phyloP scores from a whole-genome alignment of 1,140 invertebrate species.

The Drosophila parvula region DNA sequence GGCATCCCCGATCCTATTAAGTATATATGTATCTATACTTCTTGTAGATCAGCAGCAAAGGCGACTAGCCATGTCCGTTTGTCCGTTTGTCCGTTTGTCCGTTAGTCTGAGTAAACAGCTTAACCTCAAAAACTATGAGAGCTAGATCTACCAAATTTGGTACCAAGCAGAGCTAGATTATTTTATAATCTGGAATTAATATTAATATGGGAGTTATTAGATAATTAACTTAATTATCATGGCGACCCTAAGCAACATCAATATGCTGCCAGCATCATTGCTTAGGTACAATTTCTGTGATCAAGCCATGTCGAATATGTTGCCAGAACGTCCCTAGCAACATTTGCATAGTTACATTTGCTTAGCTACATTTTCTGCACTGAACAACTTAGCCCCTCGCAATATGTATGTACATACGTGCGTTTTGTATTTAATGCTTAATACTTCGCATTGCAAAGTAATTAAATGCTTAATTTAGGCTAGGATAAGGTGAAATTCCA shows the following conservation, averaged over 20 bases:
- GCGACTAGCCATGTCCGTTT: no score
- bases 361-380: not conserved
- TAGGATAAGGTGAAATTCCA: constrained; percentile 21
- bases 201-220: no score
- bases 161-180: no score
- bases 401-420: no score
- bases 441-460: not conserved
- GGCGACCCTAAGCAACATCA: no score
- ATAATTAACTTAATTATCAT: no score
- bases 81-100: not conserved
- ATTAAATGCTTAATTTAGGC: constrained; percentile 7
- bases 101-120: not conserved
- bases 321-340: not conserved
- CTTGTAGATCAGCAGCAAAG: no score
- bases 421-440: not conserved
- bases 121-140: not conserved
- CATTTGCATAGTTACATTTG: not conserved
- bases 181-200: no score
- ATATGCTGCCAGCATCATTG: no score
- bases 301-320: not conserved
- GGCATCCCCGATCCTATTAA: no score
- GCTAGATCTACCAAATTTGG: not conserved
- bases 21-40: no score
- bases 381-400: no score
- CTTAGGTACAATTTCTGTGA: not conserved